Evolutionary conservation across 2,113 vertebrate species (phyloP).

Genomic region (Sciurus niger): DNA sequence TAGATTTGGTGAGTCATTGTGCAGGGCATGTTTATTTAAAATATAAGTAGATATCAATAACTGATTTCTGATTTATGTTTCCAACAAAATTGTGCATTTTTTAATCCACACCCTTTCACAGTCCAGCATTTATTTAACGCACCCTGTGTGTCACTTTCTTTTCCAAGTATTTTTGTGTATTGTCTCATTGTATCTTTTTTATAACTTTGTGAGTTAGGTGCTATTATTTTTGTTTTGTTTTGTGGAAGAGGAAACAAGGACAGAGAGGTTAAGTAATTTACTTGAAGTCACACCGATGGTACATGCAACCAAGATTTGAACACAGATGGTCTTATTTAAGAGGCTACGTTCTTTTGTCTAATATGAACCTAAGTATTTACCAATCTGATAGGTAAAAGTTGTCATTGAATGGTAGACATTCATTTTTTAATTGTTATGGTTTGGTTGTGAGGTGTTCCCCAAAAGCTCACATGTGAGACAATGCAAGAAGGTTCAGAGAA

Average conservation of each 20-base stretch:
- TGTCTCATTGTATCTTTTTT: background rate
- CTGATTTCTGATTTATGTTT: background rate
- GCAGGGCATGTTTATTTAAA: background rate
- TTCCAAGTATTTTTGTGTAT: background rate
- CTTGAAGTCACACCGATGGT: background rate
- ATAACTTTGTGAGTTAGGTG: background rate
- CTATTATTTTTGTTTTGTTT: background rate
- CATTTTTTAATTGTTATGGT: background rate
- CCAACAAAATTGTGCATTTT: background rate
- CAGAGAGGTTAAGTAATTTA: conserved; percentile 26
- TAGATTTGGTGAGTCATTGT: background rate
- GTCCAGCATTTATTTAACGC: background rate
- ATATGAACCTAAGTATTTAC: background rate
- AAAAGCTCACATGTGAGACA: too few species aligned
- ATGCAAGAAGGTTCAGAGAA: too few species aligned
- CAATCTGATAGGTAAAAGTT: background rate
- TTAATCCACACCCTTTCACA: background rate
- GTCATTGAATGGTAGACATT: background rate
- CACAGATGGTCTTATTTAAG: background rate
- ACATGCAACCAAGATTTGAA: background rate
- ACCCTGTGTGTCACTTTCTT: background rate
- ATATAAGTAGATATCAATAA: background rate
- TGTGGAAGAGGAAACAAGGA: background rate
- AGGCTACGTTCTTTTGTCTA: background rate
- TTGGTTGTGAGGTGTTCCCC: too few species aligned